A percentile compares a stretch with the other conserved stretches of the same genome.
These are phyloP conservation scores for Poecile atricapillus DNA, from an alignment of 2,113 vertebrate species.

Conservation along the genomic window DNA sequence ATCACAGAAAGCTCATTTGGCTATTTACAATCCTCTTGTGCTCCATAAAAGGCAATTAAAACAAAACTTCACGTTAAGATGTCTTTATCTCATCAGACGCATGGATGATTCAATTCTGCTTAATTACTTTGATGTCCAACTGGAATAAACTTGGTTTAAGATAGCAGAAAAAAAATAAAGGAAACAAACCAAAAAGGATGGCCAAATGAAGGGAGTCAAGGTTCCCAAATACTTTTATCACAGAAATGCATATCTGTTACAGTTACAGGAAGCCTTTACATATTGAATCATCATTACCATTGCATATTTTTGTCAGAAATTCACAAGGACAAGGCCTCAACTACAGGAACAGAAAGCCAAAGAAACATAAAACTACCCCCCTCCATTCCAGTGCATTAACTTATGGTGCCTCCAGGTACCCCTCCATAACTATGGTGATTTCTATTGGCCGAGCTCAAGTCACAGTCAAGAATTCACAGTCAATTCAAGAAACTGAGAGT, in stretches of 20 bases:
- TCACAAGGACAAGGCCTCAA: neutral
- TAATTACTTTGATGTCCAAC: conserved; percentile 42
- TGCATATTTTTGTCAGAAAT: neutral
- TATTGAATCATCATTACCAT: neutral
- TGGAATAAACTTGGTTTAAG: neutral
- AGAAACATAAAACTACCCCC: neutral
- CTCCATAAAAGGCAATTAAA: conserved; percentile 62
- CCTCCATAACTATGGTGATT: neutral
- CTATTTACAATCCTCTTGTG: conserved; percentile 39
- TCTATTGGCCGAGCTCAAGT: neutral
- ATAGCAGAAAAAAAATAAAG: neutral
- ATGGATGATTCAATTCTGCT: conserved; percentile 13
- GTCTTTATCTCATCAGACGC: conserved; percentile 48
- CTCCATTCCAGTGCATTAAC: neutral
- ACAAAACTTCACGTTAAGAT: conserved; percentile 33
- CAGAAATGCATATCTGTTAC: neutral
- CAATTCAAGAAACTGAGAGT: neutral
- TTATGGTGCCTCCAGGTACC: neutral
- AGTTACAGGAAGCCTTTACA: neutral
- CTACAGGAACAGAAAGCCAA: neutral
- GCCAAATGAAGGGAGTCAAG: neutral
- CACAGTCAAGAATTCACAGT: neutral
- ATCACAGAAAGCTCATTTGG: conserved; percentile 37
- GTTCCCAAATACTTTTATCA: neutral
- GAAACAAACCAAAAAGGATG: neutral